Evolutionary conservation across 2,113 vertebrate species (phyloP).

Genomic region (Accipiter virgatus): DNA sequence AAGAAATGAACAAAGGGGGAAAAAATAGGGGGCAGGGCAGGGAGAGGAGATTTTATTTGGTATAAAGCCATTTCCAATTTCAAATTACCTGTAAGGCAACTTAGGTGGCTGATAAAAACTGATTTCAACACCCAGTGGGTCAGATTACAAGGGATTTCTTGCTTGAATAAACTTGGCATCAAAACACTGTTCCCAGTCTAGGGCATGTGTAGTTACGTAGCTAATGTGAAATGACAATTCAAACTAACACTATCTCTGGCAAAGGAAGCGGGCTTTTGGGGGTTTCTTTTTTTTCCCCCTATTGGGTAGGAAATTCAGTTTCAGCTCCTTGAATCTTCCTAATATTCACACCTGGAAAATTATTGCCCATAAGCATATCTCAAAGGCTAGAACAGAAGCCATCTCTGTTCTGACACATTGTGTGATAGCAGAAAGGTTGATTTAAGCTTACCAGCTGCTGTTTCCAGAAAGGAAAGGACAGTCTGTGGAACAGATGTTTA

Average conservation of each 20-base stretch:
- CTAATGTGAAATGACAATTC: background rate
- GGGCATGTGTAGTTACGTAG: rapidly evolving
- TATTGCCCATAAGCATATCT: background rate
- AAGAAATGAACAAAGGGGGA: background rate
- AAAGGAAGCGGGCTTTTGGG: background rate
- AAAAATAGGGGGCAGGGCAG: background rate
- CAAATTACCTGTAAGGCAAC: background rate
- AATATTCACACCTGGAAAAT: background rate
- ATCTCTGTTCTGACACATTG: background rate
- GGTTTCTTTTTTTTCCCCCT: background rate
- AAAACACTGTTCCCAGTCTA: background rate
- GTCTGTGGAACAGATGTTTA: background rate
- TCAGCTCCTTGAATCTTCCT: background rate
- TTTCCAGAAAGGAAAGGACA: background rate
- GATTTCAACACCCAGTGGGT: background rate
- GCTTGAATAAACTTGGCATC: background rate
- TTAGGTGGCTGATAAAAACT: background rate
- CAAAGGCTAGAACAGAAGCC: background rate
- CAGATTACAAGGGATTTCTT: background rate
- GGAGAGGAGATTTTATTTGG: background rate
- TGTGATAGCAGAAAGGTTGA: background rate
- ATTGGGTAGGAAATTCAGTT: background rate
- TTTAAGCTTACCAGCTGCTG: background rate
- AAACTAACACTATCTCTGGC: background rate
- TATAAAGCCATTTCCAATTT: background rate